A percentile compares a stretch with the other conserved stretches of the same genome.
phyloP scores from a whole-genome alignment of 2,888 invertebrate species.

The Lycophotia porphyrea region DNA sequence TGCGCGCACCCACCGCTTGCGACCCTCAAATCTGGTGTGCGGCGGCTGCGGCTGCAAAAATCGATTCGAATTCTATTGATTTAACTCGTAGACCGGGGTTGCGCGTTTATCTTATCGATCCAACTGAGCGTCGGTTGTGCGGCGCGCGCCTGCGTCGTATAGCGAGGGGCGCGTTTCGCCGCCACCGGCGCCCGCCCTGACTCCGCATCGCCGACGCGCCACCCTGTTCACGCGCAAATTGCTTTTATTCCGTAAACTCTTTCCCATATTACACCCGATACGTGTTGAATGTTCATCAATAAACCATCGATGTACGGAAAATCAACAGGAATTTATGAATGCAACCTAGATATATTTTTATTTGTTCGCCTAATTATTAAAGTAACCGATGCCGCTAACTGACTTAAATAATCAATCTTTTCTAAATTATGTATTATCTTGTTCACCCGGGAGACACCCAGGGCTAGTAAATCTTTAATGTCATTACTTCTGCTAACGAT shows the following conservation, averaged over 20 bases:
- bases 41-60: constrained; percentile 92
- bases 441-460: too few species aligned
- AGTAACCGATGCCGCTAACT: not conserved
- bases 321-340: not conserved
- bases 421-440: not conserved
- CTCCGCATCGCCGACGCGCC: constrained; percentile 76
- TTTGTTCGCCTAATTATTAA: not conserved
- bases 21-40: constrained; percentile 87
- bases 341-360: not conserved
- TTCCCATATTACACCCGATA: constrained; percentile 8
- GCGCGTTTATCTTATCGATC: constrained; percentile 95
- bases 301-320: not conserved
- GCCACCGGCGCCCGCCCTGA: constrained; percentile 76
- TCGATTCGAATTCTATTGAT: constrained; percentile 94
- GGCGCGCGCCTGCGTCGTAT: constrained; percentile 82
- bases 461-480: not conserved
- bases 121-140: constrained; percentile 78
- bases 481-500: not conserved
- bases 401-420: not conserved
- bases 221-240: constrained; percentile 88
- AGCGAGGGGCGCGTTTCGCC: constrained; percentile 73
- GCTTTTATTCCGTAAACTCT: constrained; percentile 58
- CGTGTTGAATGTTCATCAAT: constrained; percentile 6
- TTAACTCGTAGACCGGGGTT: constrained; percentile 92
- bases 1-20: constrained; percentile 89